Percentiles rank a stretch among this genome's conserved stretches.
phyloP scores from a whole-genome alignment of 2,113 vertebrate genomes.

The Cichladusa arquata region DNA sequence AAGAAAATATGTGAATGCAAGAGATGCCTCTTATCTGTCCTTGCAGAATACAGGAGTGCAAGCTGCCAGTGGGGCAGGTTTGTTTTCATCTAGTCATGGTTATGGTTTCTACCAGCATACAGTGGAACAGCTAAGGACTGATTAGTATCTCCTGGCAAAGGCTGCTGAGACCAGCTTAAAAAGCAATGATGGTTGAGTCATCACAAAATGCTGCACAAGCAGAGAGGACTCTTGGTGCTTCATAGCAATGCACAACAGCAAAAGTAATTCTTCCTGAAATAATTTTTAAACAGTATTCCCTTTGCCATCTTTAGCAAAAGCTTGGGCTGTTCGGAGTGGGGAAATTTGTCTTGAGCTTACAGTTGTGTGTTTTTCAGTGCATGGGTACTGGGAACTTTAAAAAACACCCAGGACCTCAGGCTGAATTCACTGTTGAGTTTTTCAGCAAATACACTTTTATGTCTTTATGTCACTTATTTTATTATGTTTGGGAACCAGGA shows the following conservation, averaged over 20 bases:
- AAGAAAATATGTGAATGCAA: neutral
- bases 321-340: neutral
- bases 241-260: neutral
- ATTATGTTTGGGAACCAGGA: neutral
- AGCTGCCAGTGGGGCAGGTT: neutral
- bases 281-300: neutral
- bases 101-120: neutral
- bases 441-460: neutral
- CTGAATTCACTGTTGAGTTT: neutral
- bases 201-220: neutral
- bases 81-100: neutral
- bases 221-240: neutral
- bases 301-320: neutral
- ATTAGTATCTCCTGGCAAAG: neutral
- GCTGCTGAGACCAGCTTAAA: neutral
- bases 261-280: neutral
- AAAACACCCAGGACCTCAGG: neutral
- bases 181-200: neutral
- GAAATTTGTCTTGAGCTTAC: neutral
- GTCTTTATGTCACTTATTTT: neutral
- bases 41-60: neutral
- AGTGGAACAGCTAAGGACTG: neutral
- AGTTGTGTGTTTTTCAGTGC: neutral
- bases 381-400: neutral
- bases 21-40: neutral